Evolutionary conservation across 2,888 invertebrate genomes (phyloP), one percentile per base, ranked within the genome.

Genomic region (Drosophila vallismaia): DNA sequence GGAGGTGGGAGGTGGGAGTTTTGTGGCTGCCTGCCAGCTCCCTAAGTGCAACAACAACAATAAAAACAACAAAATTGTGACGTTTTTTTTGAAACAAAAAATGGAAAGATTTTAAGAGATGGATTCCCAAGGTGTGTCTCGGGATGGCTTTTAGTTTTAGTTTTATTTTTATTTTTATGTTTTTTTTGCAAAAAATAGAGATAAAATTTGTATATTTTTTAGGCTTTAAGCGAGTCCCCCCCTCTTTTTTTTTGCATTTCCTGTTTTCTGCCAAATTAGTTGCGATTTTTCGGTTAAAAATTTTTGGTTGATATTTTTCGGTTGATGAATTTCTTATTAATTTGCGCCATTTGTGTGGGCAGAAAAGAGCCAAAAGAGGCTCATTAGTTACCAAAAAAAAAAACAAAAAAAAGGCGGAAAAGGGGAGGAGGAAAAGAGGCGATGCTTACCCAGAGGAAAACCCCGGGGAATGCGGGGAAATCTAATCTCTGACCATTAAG

Each of bases 261-360:
- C 80, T 81, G 86, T 79, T 83, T 55, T 52, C 71, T 67, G 75
- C 78, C 85, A 64, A 79, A 79, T 70, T 68, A 69, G 67, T 67
- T 19, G 19, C 19, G 19, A 63, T 51, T 63, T 57, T 56, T 10
- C 24, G 36, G 29, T 38, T 66, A 45, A 63, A 64, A 63, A 45
- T 63, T 57, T 56, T 10, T 14, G 36, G 29, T 38, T 66, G 52
- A 63, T 63, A 63, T 51, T 63, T 57, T 56, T 10, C 24, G 36
- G 29, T 38, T 86, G 86, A 82, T 82, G 79, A 67, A 86, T 82
- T 72, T 80, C 74, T 72, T 76, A 80, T 86, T 80, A 84, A 82
- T 86, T 77, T 77, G 66, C 51, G 51, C 74, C 73, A 82, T 81
- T 81, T 86, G 19, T 19, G 19, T 19, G 19, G 19, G 19, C 19